A percentile compares a stretch with the other conserved stretches of the same genome.
Evolutionary conservation across 1,140 invertebrate species (phyloP).

Genomic region (Cyclargus thomasi): DNA sequence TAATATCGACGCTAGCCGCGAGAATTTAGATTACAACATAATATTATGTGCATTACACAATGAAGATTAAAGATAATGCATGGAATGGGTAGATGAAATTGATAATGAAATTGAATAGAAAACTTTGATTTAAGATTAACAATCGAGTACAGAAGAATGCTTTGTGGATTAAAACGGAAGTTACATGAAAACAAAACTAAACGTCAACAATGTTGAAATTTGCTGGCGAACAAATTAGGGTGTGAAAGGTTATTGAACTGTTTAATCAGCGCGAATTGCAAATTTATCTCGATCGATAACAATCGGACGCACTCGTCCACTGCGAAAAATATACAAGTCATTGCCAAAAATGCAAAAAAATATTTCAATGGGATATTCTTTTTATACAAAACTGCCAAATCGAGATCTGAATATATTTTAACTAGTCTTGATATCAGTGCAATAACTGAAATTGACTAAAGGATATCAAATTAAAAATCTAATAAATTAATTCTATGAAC

Average conservation of each 20-base stretch:
- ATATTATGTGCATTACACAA: not conserved
- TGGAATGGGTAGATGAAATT: not conserved
- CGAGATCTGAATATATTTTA: too few species aligned
- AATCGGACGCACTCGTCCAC: slow-evolving; percentile 1
- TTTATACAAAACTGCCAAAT: not conserved
- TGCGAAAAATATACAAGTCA: not conserved
- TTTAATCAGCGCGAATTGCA: slow-evolving; percentile 9
- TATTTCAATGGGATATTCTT: not conserved
- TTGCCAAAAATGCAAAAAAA: not conserved
- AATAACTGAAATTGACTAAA: not conserved
- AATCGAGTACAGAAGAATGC: not conserved
- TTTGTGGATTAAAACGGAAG: not conserved
- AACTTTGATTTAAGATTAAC: not conserved
- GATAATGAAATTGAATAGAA: not conserved
- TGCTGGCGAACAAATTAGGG: slow-evolving; percentile 6
- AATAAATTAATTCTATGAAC: not conserved
- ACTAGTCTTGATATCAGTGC: too few species aligned
- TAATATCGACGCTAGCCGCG: not conserved
- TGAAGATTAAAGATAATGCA: not conserved
- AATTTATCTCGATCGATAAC: slow-evolving; percentile 13
- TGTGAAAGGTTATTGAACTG: slow-evolving; percentile 12
- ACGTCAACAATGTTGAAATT: slow-evolving; percentile 9
- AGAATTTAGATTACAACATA: not conserved
- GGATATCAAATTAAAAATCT: not conserved
- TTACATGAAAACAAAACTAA: not conserved